phyloP scores from a whole-genome alignment of 2,113 vertebrate genomes.

The Nycticebus coucang region DNA sequence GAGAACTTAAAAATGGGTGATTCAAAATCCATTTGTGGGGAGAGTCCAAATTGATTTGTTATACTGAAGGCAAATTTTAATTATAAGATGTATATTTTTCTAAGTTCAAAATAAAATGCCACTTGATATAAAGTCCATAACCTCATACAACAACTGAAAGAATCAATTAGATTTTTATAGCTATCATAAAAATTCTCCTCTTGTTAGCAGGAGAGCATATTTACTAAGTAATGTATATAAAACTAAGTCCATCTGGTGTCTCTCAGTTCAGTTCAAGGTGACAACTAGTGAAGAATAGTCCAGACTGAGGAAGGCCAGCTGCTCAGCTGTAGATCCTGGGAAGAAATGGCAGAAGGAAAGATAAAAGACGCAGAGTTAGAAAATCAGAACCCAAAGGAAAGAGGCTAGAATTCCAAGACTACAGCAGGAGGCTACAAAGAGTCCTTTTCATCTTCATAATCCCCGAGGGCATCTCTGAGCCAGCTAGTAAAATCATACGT shows the following conservation, averaged over 20 bases:
- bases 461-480: background rate
- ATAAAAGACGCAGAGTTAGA: background rate
- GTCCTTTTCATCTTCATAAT: background rate
- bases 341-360: background rate
- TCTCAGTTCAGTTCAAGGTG: background rate
- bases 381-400: background rate
- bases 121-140: background rate
- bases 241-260: background rate
- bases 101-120: constrained; percentile 42
- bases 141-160: background rate
- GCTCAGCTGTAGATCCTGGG: background rate
- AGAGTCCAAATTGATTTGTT: background rate
- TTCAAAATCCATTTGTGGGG: background rate
- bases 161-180: background rate
- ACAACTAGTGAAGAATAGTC: background rate
- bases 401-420: background rate
- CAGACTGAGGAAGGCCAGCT: background rate
- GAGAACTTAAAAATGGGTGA: background rate
- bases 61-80: background rate
- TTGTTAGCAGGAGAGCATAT: background rate
- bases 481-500: background rate
- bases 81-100: constrained; percentile 34
- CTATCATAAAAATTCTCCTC: background rate
- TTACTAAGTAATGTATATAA: background rate
- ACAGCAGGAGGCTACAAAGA: background rate